Conservation (phyloP, 2,888 invertebrate genomes). For the Carabus problematicus region DNA sequence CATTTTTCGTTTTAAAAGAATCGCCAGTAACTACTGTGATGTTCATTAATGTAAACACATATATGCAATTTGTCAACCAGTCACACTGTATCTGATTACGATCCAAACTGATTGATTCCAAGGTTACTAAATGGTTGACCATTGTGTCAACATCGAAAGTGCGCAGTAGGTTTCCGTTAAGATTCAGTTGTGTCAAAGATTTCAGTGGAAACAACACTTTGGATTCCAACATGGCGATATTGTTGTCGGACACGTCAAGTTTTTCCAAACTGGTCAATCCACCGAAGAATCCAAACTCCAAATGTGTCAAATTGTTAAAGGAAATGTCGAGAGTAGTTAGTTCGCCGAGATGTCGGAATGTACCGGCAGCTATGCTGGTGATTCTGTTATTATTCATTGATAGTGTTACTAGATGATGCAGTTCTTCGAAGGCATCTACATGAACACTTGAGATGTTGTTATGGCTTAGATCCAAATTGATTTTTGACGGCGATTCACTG, state of each 20-base stretch:
- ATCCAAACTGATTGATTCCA: constrained; percentile 16
- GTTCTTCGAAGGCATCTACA: too few species aligned
- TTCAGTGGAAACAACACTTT: not conserved
- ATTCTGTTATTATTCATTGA: constrained; percentile 61
- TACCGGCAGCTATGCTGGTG: constrained; percentile 51
- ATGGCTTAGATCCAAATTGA: too few species aligned
- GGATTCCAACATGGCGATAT: constrained; percentile 58
- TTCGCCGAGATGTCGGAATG: constrained; percentile 68
- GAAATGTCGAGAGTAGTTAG: constrained; percentile 72
- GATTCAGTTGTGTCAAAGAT: constrained; percentile 2
- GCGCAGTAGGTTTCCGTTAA: constrained; percentile 6
- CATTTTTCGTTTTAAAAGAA: constrained; percentile 2
- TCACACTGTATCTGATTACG: constrained; percentile 9
- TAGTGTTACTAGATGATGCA: constrained; percentile 61
- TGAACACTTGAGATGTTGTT: too few species aligned
- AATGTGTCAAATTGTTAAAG: constrained; percentile 66
- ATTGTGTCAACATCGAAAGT: constrained; percentile 5
- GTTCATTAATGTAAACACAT: not conserved
- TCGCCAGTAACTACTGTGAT: too few species aligned
- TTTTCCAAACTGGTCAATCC: constrained; percentile 66
- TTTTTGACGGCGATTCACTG: too few species aligned
- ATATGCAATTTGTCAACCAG: not conserved
- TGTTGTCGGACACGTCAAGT: constrained; percentile 71
- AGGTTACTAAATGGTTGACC: not conserved
- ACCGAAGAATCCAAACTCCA: constrained; percentile 67